Percentiles rank a stretch among this genome's conserved stretches.
Evolutionary conservation across 2,113 vertebrate species (phyloP).

Genomic region (Ailurus styani): DNA sequence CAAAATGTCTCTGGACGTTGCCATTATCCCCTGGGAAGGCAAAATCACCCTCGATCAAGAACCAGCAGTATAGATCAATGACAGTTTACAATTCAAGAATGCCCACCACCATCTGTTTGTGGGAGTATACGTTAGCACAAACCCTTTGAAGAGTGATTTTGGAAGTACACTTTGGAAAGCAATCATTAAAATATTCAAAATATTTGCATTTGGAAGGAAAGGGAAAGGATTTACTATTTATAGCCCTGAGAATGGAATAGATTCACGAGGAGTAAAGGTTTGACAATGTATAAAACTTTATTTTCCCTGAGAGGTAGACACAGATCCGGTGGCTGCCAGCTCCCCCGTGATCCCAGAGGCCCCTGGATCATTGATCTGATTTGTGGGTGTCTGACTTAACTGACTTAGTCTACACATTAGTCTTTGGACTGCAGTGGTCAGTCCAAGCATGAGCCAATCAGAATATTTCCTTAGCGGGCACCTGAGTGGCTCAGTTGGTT

Average conservation of each 20-base stretch:
- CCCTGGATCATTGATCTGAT: not conserved
- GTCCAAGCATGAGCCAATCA: not conserved
- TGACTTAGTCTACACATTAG: not conserved
- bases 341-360: not conserved
- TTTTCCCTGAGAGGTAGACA: not conserved
- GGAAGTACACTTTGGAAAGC: slow-evolving; percentile 52
- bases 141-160: slow-evolving; percentile 14
- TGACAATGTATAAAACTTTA: not conserved
- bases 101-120: slow-evolving; percentile 52
- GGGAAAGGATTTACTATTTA: slow-evolving; percentile 54
- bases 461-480: not conserved
- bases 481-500: too few relatives aligned
- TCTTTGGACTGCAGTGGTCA: not conserved
- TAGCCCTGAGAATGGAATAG: slow-evolving; percentile 15
- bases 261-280: slow-evolving; percentile 38
- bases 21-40: not conserved
- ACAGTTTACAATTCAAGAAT: not conserved
- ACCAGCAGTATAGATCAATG: not conserved
- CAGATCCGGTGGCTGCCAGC: not conserved
- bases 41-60: not conserved
- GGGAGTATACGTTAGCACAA: slow-evolving; percentile 35
- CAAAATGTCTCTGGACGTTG: not conserved
- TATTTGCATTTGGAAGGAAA: slow-evolving; percentile 52
- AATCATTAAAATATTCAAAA: slow-evolving; percentile 64
- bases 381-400: not conserved